Conservation (phyloP, 2,888 invertebrate genomes). For the Ectobius pallidus region DNA sequence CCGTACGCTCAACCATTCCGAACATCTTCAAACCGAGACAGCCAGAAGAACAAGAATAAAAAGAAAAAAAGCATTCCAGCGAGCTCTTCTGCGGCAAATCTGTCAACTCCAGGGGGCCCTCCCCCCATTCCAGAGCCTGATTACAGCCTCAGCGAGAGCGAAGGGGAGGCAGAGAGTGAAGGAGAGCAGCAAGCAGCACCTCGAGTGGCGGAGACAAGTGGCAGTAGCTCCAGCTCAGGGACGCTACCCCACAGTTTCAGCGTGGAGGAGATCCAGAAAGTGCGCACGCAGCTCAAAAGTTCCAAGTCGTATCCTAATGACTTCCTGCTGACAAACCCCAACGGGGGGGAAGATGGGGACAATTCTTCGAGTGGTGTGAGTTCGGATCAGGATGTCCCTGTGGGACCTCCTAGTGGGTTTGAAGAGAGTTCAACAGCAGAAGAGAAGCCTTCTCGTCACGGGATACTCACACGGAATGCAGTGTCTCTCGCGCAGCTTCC, state of each 20-base stretch:
- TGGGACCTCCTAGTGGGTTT: constrained; percentile 56
- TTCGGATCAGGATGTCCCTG: constrained; percentile 78
- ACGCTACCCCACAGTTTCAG: constrained; percentile 86
- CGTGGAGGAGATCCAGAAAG: constrained; percentile 88
- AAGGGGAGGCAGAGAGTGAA: constrained; percentile 68
- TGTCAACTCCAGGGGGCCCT: constrained; percentile 41
- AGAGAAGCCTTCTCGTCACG: constrained; percentile 40
- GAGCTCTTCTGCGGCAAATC: constrained; percentile 43
- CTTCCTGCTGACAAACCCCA: constrained; percentile 56
- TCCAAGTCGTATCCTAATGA: constrained; percentile 89
- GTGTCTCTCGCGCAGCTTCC: constrained; percentile 81
- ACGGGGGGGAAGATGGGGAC: constrained; percentile 75
- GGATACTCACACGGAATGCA: constrained; percentile 67
- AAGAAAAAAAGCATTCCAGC: constrained; percentile 52
- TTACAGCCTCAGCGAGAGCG: constrained; percentile 87
- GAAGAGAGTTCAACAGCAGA: constrained; percentile 35
- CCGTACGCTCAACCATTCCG: constrained; percentile 66
- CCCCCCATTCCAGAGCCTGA: constrained; percentile 93
- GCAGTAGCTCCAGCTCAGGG: constrained; percentile 71
- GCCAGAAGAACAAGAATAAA: constrained; percentile 51
- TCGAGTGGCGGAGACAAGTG: constrained; percentile 67
- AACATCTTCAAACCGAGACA: constrained; percentile 23
- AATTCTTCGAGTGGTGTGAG: constrained; percentile 89
- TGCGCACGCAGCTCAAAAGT: constrained; percentile 81
- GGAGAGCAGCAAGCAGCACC: constrained; percentile 49